These are phyloP conservation scores for Glaucomys volans DNA, from an alignment of 2,113 vertebrate genomes.

Conservation along the genomic window DNA sequence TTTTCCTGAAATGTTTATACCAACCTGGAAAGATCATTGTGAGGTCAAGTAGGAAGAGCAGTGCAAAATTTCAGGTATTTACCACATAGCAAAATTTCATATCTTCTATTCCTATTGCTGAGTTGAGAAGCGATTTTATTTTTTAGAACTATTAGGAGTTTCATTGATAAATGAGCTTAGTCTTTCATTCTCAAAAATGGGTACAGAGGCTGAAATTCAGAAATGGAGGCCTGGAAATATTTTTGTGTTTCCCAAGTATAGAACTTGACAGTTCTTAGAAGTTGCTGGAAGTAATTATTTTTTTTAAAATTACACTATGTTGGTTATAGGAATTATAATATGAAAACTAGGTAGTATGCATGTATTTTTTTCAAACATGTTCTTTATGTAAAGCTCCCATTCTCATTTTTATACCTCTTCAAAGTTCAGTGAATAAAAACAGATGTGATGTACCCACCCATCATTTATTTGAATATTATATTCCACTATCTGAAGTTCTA, in stretches of 20 bases:
- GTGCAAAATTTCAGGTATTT: background rate
- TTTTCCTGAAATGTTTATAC: background rate
- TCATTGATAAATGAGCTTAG: background rate
- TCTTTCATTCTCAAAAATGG: background rate
- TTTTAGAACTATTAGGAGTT: background rate
- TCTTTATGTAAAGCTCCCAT: background rate
- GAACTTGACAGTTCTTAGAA: background rate
- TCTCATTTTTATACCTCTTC: background rate
- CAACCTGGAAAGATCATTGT: background rate
- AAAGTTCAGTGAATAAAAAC: background rate
- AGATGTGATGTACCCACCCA: background rate
- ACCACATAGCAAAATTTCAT: background rate
- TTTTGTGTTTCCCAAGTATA: background rate
- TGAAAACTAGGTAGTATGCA: background rate
- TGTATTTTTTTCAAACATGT: background rate
- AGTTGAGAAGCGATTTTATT: slow-evolving; percentile 1
- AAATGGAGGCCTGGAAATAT: background rate
- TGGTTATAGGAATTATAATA: background rate
- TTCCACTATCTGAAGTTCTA: background rate
- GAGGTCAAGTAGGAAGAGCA: background rate
- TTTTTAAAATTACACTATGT: background rate
- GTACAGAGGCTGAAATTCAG: background rate
- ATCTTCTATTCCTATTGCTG: background rate
- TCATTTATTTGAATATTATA: background rate
- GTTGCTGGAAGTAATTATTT: background rate